Evolutionary conservation across 1,140 invertebrate species (phyloP).

Genomic region (Paramacrobiotus metropolitanus): DNA sequence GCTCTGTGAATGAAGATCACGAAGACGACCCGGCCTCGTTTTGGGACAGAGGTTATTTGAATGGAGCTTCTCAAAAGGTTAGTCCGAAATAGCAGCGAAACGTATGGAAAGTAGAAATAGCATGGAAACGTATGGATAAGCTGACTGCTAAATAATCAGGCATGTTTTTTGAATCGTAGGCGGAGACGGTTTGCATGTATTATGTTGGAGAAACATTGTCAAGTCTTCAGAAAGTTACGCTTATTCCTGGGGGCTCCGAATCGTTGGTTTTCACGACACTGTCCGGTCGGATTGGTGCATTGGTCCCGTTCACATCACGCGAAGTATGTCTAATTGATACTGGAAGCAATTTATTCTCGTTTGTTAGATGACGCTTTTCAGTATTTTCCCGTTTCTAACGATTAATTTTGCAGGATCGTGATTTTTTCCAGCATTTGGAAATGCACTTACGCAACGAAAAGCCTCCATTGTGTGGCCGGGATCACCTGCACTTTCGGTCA

Average conservation of each 20-base stretch:
- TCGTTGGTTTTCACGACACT: constrained; percentile 84
- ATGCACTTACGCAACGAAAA: constrained; percentile 99
- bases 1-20: constrained; percentile 79
- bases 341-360: constrained; percentile 1
- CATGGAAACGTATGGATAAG: neutral
- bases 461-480: constrained; percentile 77
- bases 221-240: constrained; percentile 54
- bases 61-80: constrained; percentile 85
- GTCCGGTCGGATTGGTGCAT: constrained; percentile 76
- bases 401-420: constrained; percentile 46
- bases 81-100: neutral
- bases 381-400: neutral
- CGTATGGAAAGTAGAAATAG: neutral
- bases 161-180: constrained; percentile 21
- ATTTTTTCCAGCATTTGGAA: constrained; percentile 96
- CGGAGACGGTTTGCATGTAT: constrained; percentile 69
- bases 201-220: constrained; percentile 79
- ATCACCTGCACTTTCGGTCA: constrained; percentile 87
- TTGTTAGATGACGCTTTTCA: neutral
- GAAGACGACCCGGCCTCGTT: constrained; percentile 91
- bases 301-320: constrained; percentile 89
- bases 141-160: neutral
- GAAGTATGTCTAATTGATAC: constrained; percentile 31
- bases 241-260: constrained; percentile 90
- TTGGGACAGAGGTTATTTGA: constrained; percentile 87